Evolutionary conservation across 2,797 vertebrate genomes (phyloP), one percentile per base, ranked within the genome.

Genomic region (Neostethus bicornis): DNA sequence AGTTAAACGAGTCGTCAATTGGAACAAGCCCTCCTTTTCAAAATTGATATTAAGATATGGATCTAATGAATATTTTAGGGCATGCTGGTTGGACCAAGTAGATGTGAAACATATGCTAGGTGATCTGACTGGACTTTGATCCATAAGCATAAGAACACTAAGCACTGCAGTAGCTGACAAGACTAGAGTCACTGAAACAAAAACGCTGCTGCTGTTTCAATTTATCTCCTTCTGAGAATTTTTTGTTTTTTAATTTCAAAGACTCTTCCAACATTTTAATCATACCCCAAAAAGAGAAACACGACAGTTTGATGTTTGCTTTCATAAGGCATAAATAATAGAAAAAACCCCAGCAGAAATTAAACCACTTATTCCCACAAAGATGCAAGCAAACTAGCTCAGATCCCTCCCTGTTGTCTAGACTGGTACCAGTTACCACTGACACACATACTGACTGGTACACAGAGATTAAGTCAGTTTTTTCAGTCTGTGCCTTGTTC

Each of bases 391-490:
- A 29, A 19, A 47, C 42, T 60, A 50, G 46, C 34, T 51, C 53
- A n/a, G n/a, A n/a, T 64, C 70, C 53, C 52, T 68, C 68, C 49
- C 72, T 13, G 60, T 70, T 52, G 70, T 79, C 78, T 80, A 55
- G 55, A 52, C 68, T 85, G 80, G 73, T 76, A 62, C 50, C 52
- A n/a, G 31, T 74, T 66, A 39, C 49, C 79, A 55, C 34, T 73
- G 65, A 63, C 71, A 65, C 77, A 82, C 79, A 74, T 75, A 78
- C 60, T 12, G 65, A 76, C 43, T 47, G 54, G 54, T 31, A 24
- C 54, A 29, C 3, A 29, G 58, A 72, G 38, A 65, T 57, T 45
- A 29, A 16, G 41, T 55, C 48, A 29, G 14, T 47, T 75, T 55
- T 48, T 35, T 60, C 16, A 7, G 2, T 39, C 51, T 12, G 11